Percentiles rank a stretch among this genome's conserved stretches.
phyloP scores from a whole-genome alignment of 1,140 invertebrate genomes.

The Ceratina japonica region DNA sequence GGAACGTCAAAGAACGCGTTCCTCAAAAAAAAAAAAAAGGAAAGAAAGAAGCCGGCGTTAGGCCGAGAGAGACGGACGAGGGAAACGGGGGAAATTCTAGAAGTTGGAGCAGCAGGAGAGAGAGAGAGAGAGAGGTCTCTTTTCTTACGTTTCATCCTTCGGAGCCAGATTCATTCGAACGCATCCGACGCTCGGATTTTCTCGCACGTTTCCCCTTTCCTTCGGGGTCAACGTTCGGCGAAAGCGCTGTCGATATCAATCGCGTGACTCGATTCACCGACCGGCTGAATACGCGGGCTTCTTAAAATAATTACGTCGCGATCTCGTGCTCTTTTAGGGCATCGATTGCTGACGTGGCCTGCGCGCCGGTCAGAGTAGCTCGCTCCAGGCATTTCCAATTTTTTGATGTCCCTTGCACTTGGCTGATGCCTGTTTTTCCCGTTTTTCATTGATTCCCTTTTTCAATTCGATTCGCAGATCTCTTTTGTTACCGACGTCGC shows the following conservation, averaged over 20 bases:
- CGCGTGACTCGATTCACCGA: slow-evolving; percentile 19
- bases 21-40: background rate
- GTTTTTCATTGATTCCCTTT: background rate
- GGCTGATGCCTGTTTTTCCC: background rate
- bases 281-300: background rate
- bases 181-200: background rate
- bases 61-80: background rate
- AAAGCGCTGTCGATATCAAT: slow-evolving; percentile 43
- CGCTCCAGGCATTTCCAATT: background rate
- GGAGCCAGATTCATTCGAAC: background rate
- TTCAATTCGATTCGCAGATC: background rate
- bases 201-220: background rate
- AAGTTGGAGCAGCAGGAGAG: too few species aligned
- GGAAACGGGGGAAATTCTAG: background rate
- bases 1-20: slow-evolving; percentile 19
- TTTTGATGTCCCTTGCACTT: too few species aligned
- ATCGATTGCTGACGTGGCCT: background rate
- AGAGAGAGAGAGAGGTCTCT: background rate
- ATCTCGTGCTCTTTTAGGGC: background rate
- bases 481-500: background rate
- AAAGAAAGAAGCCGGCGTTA: background rate
- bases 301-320: slow-evolving; percentile 28
- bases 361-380: background rate
- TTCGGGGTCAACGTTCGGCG: slow-evolving; percentile 6
- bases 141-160: slow-evolving; percentile 32